A percentile compares a stretch with the other conserved stretches of the same genome.
These are phyloP conservation scores for Brachionus calyciflorus DNA, from an alignment of 1,140 invertebrate genomes.

Conservation along the genomic window DNA sequence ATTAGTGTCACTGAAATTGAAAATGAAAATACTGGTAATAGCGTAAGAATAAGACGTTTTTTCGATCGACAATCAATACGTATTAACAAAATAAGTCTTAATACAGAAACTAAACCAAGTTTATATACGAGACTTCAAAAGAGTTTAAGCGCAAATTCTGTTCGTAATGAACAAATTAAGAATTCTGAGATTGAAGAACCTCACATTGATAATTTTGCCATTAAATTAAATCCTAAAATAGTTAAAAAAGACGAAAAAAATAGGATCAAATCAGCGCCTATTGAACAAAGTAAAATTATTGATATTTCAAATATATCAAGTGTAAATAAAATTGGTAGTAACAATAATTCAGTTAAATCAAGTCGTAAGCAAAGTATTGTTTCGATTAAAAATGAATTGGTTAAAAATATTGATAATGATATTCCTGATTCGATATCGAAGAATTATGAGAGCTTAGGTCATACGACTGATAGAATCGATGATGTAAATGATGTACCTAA, in stretches of 20 bases:
- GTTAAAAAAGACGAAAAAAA: neutral
- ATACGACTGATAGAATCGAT: too few relatives aligned
- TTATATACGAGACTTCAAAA: neutral
- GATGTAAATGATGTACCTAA: too few relatives aligned
- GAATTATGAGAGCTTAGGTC: too few relatives aligned
- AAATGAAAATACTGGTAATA: slow-evolving; percentile 7
- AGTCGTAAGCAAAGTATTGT: too few relatives aligned
- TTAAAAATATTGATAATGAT: too few relatives aligned
- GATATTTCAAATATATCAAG: neutral
- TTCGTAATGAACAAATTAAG: neutral
- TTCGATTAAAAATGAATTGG: too few relatives aligned
- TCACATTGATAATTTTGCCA: slow-evolving; percentile 12
- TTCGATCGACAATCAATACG: slow-evolving; percentile 27
- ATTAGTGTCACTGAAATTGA: slow-evolving; percentile 38
- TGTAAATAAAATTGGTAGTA: too few relatives aligned
- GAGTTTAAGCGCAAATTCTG: neutral
- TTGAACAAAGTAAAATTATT: neutral
- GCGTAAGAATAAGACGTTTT: slow-evolving; percentile 23
- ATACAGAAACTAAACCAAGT: neutral
- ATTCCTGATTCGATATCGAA: too few relatives aligned
- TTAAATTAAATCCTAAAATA: neutral
- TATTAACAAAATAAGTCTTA: slow-evolving; percentile 7
- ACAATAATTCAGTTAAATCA: too few relatives aligned
- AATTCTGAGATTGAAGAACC: neutral
- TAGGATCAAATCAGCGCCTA: neutral